Evolutionary conservation across 35 echinoderm and acorn worm species (phyloP).

Genomic region (Anneissia japonica): DNA sequence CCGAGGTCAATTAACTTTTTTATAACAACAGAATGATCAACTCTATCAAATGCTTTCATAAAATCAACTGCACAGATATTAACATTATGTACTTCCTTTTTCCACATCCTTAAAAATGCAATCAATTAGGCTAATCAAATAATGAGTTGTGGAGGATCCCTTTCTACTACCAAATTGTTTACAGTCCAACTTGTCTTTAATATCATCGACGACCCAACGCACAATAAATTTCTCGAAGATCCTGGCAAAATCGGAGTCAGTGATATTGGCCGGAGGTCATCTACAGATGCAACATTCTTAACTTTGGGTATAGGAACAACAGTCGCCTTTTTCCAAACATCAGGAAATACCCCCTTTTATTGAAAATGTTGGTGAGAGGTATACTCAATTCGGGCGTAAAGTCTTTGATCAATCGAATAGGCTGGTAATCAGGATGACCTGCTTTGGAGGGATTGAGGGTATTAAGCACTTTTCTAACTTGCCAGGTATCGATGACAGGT

Average conservation of each 20-base stretch:
- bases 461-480: not conserved
- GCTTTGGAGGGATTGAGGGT: not conserved
- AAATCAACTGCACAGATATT: conserved; percentile 32
- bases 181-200: conserved; percentile 1
- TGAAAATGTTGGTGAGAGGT: not conserved
- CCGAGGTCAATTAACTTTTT: conserved; percentile 20
- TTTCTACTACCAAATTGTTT: conserved; percentile 28
- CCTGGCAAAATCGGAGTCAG: conserved; percentile 22
- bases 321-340: conserved; percentile 6
- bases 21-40: conserved; percentile 34
- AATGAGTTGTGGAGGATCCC: conserved; percentile 11
- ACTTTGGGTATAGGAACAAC: conserved; percentile 7
- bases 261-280: not conserved
- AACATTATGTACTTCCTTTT: conserved; percentile 2
- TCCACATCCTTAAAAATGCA: conserved; percentile 28
- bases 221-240: conserved; percentile 16
- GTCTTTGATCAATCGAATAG: not conserved
- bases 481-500: not conserved
- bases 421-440: not conserved
- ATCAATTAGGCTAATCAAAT: conserved; percentile 25
- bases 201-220: conserved; percentile 18
- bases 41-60: conserved; percentile 24
- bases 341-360: too few relatives aligned
- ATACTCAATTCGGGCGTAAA: not conserved
- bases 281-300: not conserved